Evolutionary conservation across 2,797 vertebrate species (phyloP).

Genomic region (Pterois miles): DNA sequence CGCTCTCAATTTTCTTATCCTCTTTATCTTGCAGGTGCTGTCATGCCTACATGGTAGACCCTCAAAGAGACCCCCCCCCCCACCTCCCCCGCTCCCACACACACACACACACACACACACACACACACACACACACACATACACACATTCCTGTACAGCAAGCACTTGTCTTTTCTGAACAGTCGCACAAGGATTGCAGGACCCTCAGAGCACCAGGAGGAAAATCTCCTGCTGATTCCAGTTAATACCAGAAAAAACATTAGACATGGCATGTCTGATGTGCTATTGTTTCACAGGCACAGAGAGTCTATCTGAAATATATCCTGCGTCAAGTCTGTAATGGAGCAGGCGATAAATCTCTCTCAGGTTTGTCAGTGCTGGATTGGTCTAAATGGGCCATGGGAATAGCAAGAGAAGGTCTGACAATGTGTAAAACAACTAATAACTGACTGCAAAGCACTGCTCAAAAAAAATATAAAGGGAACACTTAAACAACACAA

Average conservation of each 20-base stretch:
- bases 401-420: constrained; percentile 23
- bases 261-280: constrained; percentile 50
- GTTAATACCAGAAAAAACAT: constrained; percentile 72
- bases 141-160: constrained; percentile 29
- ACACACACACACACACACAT: constrained; percentile 13
- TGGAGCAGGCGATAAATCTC: constrained; percentile 64
- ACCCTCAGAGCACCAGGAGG: constrained; percentile 41
- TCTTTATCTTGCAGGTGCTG: constrained; percentile 60
- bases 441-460: too few species aligned
- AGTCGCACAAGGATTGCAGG: constrained; percentile 29
- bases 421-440: constrained; percentile 45
- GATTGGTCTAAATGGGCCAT: constrained; percentile 12
- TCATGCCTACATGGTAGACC: constrained; percentile 44
- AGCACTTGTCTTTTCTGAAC: constrained; percentile 38
- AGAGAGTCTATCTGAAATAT: constrained; percentile 60
- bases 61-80: constrained; percentile 32
- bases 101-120: background rate
- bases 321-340: constrained; percentile 63
- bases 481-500: too few species aligned
- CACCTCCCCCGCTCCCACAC: background rate
- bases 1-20: constrained; percentile 59
- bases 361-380: constrained; percentile 43
- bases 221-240: constrained; percentile 73
- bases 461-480: too few species aligned
- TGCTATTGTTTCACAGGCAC: constrained; percentile 65